phyloP scores from a whole-genome alignment of 2,797 vertebrate species.

The Erethizon dorsatum region DNA sequence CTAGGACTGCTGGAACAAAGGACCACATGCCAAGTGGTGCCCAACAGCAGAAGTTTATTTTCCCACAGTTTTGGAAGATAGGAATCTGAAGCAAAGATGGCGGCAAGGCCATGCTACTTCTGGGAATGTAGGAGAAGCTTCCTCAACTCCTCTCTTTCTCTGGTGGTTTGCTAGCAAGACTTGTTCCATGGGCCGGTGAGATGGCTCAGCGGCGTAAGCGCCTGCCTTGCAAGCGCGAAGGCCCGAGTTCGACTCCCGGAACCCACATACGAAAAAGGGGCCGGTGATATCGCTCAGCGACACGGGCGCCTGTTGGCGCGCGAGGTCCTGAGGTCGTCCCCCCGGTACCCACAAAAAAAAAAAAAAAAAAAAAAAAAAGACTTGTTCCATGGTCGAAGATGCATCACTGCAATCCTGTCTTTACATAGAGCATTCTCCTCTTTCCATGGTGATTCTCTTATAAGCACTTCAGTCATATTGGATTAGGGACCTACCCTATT shows the following conservation, averaged over 20 bases:
- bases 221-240: too few species aligned
- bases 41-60: neutral
- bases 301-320: too few species aligned
- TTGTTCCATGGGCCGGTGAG: neutral
- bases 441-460: neutral
- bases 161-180: neutral
- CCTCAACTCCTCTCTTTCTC: neutral
- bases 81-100: neutral
- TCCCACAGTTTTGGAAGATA: neutral
- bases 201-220: too few species aligned
- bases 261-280: too few species aligned
- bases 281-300: too few species aligned
- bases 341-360: too few species aligned
- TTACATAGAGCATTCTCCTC: too few species aligned
- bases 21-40: neutral
- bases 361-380: too few species aligned
- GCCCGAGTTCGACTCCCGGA: too few species aligned
- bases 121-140: neutral
- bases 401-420: neutral
- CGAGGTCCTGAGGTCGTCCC: too few species aligned
- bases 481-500: neutral
- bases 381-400: neutral
- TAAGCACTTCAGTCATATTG: neutral
- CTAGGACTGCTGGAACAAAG: neutral
- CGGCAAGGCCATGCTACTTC: fast-evolving